Conservation (phyloP, 2,888 invertebrate species). For the Azorinus chamasolen region DNA sequence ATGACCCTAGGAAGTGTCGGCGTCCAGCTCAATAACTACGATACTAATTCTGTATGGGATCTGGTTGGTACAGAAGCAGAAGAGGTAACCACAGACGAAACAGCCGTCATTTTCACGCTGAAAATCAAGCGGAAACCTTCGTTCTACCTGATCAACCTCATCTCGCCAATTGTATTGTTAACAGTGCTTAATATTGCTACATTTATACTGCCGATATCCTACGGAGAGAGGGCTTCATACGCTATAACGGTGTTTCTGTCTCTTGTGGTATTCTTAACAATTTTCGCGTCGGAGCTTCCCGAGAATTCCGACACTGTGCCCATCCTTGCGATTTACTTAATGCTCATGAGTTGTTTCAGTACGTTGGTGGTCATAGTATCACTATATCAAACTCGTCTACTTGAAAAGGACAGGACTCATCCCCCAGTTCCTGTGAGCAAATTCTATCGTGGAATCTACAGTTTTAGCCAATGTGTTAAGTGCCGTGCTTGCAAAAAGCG, state of each 20-base stretch:
- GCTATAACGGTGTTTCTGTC: slow-evolving; percentile 38
- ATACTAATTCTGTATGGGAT: too few relatives aligned
- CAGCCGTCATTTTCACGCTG: slow-evolving; percentile 27
- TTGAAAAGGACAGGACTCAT: too few relatives aligned
- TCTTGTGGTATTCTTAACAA: slow-evolving; percentile 36
- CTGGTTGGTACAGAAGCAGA: too few relatives aligned
- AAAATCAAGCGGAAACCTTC: slow-evolving; percentile 25
- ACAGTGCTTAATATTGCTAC: too few relatives aligned
- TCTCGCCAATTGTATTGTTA: slow-evolving; percentile 18
- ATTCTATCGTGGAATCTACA: too few relatives aligned
- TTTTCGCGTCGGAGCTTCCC: slow-evolving; percentile 32
- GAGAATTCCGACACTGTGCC: slow-evolving; percentile 29
- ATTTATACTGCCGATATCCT: slow-evolving; percentile 9
- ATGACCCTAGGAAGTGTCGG: neutral
- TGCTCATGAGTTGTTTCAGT: slow-evolving; percentile 18
- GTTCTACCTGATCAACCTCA: slow-evolving; percentile 23
- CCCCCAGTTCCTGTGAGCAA: too few relatives aligned
- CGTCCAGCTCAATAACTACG: too few relatives aligned
- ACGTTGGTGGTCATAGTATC: slow-evolving; percentile 22
- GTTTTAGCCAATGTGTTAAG: too few relatives aligned
- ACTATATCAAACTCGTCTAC: neutral
- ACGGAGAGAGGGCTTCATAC: slow-evolving; percentile 32
- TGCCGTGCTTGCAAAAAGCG: too few relatives aligned
- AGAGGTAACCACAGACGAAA: slow-evolving; percentile 9
- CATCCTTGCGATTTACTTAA: slow-evolving; percentile 12